A percentile compares a stretch with the other conserved stretches of the same genome.
Evolutionary conservation across 2,113 vertebrate species (phyloP).

Genomic region (Odobenus rosmarus): DNA sequence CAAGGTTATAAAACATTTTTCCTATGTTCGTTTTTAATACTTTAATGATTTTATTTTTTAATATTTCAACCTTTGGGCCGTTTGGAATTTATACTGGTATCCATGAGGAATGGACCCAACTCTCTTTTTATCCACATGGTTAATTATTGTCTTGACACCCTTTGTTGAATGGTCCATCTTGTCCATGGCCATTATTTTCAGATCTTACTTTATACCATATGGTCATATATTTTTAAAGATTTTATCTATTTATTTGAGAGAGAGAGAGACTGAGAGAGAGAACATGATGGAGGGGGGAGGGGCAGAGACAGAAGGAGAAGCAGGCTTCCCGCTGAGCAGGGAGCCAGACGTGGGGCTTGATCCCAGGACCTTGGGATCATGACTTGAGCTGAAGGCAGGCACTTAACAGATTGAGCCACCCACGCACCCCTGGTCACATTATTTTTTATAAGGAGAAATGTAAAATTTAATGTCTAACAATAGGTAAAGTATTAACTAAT

Average conservation of each 20-base stretch:
- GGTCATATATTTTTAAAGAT: not conserved
- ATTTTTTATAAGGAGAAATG: constrained; percentile 18
- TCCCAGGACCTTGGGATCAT: not conserved
- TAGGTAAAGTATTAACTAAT: not conserved
- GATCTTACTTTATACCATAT: not conserved
- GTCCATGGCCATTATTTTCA: constrained; percentile 35
- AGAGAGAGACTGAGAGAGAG: not conserved
- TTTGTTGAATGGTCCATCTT: not conserved
- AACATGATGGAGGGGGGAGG: not conserved
- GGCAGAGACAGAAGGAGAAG: not conserved
- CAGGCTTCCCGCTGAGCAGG: not conserved
- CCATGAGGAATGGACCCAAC: not conserved
- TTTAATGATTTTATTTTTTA: not conserved
- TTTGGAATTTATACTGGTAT: not conserved
- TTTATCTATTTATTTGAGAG: not conserved
- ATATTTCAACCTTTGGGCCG: not conserved
- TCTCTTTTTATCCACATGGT: not conserved
- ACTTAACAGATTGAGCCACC: not conserved
- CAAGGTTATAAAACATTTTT: not conserved
- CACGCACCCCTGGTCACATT: not conserved
- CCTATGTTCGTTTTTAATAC: not conserved
- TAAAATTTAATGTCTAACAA: not conserved
- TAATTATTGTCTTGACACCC: not conserved
- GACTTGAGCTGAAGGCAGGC: not conserved
- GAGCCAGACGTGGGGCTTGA: not conserved